These are phyloP conservation scores for Molossus alvarezi DNA, from an alignment of 2,797 vertebrate genomes.

Conservation along the genomic window DNA sequence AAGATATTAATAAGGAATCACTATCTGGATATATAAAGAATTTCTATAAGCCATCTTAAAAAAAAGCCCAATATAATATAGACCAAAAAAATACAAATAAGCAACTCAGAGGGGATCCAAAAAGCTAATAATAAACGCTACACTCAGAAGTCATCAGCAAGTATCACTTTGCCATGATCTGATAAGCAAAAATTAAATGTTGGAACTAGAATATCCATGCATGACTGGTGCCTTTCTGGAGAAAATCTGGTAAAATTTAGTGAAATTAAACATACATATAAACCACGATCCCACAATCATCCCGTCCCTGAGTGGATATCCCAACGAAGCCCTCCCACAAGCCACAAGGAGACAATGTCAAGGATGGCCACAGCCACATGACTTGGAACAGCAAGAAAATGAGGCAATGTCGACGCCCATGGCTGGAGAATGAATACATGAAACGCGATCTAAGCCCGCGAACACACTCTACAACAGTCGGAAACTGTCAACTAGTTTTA, in stretches of 20 bases:
- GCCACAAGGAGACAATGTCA: not conserved
- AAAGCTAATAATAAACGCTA: constrained; percentile 26
- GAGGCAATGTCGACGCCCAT: not conserved
- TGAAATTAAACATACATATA: constrained; percentile 22
- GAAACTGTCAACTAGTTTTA: not conserved
- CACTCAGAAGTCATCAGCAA: not conserved
- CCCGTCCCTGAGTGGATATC: not conserved
- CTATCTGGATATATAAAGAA: constrained; percentile 48
- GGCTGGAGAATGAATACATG: not conserved
- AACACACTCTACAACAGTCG: not conserved
- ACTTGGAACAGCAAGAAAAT: not conserved
- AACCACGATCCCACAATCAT: not conserved
- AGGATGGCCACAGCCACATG: not conserved
- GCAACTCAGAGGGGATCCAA: constrained; percentile 2
- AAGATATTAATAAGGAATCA: constrained; percentile 64
- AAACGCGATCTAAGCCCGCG: not conserved
- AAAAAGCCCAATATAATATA: constrained; percentile 15
- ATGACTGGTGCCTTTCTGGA: not conserved
- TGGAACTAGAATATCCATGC: not conserved
- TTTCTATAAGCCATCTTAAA: constrained; percentile 50
- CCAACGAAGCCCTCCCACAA: not conserved
- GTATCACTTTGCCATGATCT: not conserved
- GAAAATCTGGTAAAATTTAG: not conserved
- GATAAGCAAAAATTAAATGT: constrained; percentile 69
- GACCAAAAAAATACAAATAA: not conserved